These are phyloP conservation scores for Oncopodura yosiiana DNA, from an alignment of 1,140 invertebrate species.

Conservation along the genomic window DNA sequence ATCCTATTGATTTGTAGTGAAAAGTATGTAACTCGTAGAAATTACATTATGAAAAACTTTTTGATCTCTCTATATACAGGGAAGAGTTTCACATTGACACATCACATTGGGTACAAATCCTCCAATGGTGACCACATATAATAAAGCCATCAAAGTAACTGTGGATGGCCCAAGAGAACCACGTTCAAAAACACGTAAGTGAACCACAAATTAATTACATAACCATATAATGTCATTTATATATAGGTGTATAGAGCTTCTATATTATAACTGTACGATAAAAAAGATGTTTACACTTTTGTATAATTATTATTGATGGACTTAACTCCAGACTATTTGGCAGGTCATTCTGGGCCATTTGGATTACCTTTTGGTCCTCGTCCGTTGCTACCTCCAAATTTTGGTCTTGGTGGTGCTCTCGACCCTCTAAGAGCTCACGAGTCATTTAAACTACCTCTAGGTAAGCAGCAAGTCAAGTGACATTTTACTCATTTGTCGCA, in stretches of 20 bases:
- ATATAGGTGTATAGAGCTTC: neutral
- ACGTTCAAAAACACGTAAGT: conserved; percentile 92
- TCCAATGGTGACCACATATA: conserved; percentile 50
- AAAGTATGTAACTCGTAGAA: too few species aligned
- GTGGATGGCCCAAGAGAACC: conserved; percentile 96
- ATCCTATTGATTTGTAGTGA: too few species aligned
- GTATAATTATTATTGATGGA: neutral
- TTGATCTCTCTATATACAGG: too few species aligned
- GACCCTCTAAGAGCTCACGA: conserved; percentile 29
- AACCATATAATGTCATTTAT: too few species aligned
- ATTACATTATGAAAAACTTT: neutral
- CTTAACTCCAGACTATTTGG: conserved; percentile 28
- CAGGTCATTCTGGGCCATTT: conserved; percentile 29
- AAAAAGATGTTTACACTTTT: neutral
- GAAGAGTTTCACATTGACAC: conserved; percentile 55
- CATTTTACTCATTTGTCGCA: conserved; percentile 29
- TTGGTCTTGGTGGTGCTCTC: conserved; percentile 14
- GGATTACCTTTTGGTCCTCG: conserved; percentile 29
- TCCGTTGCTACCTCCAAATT: conserved; percentile 29
- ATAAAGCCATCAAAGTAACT: conserved; percentile 63
- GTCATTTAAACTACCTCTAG: conserved; percentile 31
- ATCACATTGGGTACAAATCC: conserved; percentile 51
- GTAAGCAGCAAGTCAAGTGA: conserved; percentile 23
- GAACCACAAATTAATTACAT: too few species aligned
- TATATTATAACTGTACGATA: neutral